Conservation (phyloP, 1,140 invertebrate genomes). For the Drosophila lini region DNA sequence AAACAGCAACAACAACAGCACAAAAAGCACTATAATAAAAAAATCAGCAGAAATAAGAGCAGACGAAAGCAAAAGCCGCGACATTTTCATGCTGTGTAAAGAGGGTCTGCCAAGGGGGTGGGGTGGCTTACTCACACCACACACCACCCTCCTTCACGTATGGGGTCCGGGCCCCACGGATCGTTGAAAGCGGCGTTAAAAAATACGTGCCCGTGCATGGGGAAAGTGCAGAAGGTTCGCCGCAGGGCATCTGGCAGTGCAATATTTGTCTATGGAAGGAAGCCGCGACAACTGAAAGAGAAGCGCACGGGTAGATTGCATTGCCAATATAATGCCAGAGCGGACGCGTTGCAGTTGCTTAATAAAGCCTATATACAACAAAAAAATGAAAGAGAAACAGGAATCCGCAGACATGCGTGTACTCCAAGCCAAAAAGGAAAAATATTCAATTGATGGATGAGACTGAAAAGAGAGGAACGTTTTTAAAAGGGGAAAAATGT, state of each 20-base stretch:
- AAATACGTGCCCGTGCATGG: slow-evolving; percentile 47
- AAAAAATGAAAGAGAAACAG: slow-evolving; percentile 12
- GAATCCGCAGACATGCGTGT: slow-evolving; percentile 11
- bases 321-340: slow-evolving; percentile 51
- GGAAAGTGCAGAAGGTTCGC: slow-evolving; percentile 60
- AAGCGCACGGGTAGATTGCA: slow-evolving; percentile 11
- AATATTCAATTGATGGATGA: slow-evolving; percentile 49
- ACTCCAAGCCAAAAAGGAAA: slow-evolving; percentile 18
- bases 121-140: no score
- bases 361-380: slow-evolving; percentile 42
- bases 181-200: slow-evolving; percentile 53
- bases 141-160: background rate
- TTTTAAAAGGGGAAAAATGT: background rate
- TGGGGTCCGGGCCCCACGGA: slow-evolving; percentile 9
- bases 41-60: slow-evolving; percentile 53
- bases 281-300: slow-evolving; percentile 64
- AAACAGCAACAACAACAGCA: slow-evolving; percentile 23
- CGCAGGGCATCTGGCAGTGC: slow-evolving; percentile 65
- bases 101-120: slow-evolving; percentile 5
- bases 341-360: slow-evolving; percentile 59
- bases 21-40: slow-evolving; percentile 40
- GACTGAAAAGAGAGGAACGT: background rate
- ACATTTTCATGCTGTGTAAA: slow-evolving; percentile 76
- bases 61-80: slow-evolving; percentile 63
- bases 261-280: slow-evolving; percentile 78